A percentile compares a stretch with the other conserved stretches of the same genome.
Conservation (phyloP, 1,140 invertebrate genomes). For the Diprion similis region DNA sequence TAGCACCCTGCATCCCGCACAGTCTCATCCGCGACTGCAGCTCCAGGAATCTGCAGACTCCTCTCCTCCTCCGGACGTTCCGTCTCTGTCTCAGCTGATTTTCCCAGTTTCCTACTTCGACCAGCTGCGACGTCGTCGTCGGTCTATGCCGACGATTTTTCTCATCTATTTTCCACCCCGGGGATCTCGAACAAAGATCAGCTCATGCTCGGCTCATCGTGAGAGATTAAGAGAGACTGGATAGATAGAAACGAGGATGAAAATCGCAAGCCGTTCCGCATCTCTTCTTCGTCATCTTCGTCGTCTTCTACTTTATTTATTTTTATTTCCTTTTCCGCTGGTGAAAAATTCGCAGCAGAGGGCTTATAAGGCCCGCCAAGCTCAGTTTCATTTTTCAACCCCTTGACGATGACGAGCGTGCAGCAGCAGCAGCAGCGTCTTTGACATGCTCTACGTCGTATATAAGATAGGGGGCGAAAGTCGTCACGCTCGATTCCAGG, state of each 20-base stretch:
- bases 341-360: slow-evolving; percentile 22
- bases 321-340: slow-evolving; percentile 32
- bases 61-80: slow-evolving; percentile 45
- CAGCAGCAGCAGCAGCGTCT: slow-evolving; percentile 24
- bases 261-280: slow-evolving; percentile 12
- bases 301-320: slow-evolving; percentile 31
- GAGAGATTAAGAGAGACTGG: background rate
- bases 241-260: background rate
- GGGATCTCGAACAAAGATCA: no score
- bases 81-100: no score
- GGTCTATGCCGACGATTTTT: no score
- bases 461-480: no score
- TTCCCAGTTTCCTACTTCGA: no score
- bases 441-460: slow-evolving; percentile 11
- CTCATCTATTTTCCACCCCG: no score
- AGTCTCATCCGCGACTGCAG: no score
- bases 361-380: no score
- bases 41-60: slow-evolving; percentile 35
- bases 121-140: no score
- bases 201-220: no score
- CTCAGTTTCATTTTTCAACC: slow-evolving; percentile 36
- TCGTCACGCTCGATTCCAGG: background rate
- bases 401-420: slow-evolving; percentile 20
- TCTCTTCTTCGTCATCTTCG: slow-evolving; percentile 26
- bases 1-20: no score